A percentile compares a stretch with the other conserved stretches of the same genome.
Evolutionary conservation across 2,113 vertebrate genomes (phyloP).

Genomic region (Apus apus): DNA sequence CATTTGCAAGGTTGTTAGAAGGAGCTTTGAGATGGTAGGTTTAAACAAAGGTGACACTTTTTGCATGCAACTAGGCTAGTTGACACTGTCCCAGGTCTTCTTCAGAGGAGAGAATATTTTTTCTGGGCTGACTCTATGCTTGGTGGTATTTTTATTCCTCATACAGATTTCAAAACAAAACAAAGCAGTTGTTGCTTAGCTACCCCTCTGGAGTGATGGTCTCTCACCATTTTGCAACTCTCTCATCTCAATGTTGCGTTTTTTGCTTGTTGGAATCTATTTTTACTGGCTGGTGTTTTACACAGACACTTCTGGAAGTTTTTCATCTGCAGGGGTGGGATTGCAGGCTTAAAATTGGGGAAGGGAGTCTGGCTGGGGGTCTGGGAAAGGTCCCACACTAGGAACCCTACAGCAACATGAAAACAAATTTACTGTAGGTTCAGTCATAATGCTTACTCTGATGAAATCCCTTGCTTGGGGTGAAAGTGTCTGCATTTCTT

Average conservation of each 20-base stretch:
- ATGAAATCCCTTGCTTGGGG: not conserved
- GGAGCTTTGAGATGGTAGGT: not conserved
- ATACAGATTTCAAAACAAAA: slow-evolving; percentile 66
- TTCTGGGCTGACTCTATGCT: not conserved
- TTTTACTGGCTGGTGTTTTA: slow-evolving; percentile 38
- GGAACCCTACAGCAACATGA: not conserved
- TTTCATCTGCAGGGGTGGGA: not conserved
- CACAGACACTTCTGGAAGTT: not conserved
- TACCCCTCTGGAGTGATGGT: slow-evolving; percentile 23
- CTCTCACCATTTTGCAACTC: slow-evolving; percentile 48
- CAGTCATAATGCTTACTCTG: not conserved
- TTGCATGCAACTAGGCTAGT: not conserved
- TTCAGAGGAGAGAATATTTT: slow-evolving; percentile 12
- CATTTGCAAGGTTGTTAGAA: not conserved
- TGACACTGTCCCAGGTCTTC: not conserved
- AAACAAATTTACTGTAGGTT: not conserved
- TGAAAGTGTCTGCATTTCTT: slow-evolving; percentile 2
- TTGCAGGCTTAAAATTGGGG: not conserved
- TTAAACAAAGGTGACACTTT: not conserved
- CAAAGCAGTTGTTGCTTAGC: slow-evolving; percentile 62
- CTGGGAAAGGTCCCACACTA: not conserved
- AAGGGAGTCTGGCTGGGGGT: not conserved
- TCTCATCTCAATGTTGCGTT: slow-evolving; percentile 29
- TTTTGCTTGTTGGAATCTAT: slow-evolving; percentile 7
- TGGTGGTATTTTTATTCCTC: slow-evolving; percentile 60